phyloP scores from a whole-genome alignment of 2,888 invertebrate genomes.

The Asteroscopus sphinx region DNA sequence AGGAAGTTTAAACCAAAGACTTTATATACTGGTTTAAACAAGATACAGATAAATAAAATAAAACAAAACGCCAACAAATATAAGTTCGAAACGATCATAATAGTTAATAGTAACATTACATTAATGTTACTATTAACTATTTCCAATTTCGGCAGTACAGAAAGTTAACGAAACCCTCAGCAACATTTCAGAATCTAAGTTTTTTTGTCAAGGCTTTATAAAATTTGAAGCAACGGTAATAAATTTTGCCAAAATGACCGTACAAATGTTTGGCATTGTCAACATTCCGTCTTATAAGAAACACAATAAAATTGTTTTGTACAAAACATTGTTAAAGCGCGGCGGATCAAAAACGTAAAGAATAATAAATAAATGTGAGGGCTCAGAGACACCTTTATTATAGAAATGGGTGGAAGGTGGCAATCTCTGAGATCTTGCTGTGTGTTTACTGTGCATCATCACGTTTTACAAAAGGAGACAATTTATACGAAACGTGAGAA shows the following conservation, averaged over 20 bases:
- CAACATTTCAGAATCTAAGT: too few species aligned
- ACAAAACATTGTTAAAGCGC: conserved; percentile 57
- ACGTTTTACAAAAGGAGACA: conserved; percentile 73
- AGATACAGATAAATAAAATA: too few species aligned
- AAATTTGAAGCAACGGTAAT: conserved; percentile 21
- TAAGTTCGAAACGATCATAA: too few species aligned
- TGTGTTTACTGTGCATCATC: conserved; percentile 74
- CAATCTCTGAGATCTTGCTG: conserved; percentile 72
- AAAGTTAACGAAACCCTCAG: too few species aligned
- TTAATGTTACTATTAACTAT: too few species aligned
- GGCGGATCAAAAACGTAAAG: conserved; percentile 67
- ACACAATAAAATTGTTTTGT: conserved; percentile 52
- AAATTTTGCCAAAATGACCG: conserved; percentile 22
- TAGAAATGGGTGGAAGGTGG: conserved; percentile 73
- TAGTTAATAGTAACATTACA: too few species aligned
- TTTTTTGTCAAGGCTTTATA: conserved; percentile 10
- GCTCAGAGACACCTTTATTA: conserved; percentile 69
- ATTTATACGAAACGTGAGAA: conserved; percentile 68
- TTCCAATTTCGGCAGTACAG: too few species aligned
- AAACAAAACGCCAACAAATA: too few species aligned
- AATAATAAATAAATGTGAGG: conserved; percentile 69
- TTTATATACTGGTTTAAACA: too few species aligned
- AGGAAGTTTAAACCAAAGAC: too few species aligned
- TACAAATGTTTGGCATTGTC: conserved; percentile 28
- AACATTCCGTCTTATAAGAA: conserved; percentile 39